These are phyloP conservation scores for Fregata magnificens DNA, from an alignment of 2,113 vertebrate species.

Conservation along the genomic window DNA sequence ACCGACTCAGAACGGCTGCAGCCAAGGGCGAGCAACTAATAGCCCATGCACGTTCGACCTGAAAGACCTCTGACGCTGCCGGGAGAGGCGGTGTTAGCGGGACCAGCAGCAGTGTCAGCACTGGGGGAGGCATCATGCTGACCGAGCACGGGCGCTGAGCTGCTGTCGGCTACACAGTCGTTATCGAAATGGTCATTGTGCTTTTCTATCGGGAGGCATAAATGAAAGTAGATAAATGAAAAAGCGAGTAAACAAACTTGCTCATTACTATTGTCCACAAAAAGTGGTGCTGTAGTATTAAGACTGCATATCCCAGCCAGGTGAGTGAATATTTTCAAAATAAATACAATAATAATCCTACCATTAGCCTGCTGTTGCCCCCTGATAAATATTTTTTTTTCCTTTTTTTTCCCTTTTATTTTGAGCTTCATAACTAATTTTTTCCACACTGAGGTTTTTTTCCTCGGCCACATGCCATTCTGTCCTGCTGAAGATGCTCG, in stretches of 20 bases:
- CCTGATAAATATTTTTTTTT: background rate
- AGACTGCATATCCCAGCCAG: rapidly evolving
- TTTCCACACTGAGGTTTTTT: background rate
- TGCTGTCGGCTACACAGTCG: rapidly evolving
- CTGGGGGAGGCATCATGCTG: background rate
- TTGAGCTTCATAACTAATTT: background rate
- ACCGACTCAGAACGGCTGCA: rapidly evolving
- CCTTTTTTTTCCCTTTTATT: background rate
- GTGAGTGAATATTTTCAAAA: background rate
- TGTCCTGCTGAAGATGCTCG: background rate
- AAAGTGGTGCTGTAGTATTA: background rate
- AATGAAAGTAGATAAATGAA: background rate
- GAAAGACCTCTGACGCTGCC: rapidly evolving
- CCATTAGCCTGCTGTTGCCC: background rate
- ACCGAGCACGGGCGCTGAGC: background rate
- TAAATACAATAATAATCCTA: background rate
- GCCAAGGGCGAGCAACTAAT: background rate
- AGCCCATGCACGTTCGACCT: rapidly evolving
- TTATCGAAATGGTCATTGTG: rapidly evolving
- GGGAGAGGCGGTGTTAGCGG: background rate
- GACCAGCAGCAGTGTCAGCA: no score
- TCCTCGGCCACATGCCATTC: rapidly evolving
- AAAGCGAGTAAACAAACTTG: background rate
- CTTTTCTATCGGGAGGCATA: background rate
- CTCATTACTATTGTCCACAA: rapidly evolving